Percentiles rank a stretch among this genome's conserved stretches.
Conservation (phyloP, 2,113 vertebrate genomes). For the Brevimyrus niger region DNA sequence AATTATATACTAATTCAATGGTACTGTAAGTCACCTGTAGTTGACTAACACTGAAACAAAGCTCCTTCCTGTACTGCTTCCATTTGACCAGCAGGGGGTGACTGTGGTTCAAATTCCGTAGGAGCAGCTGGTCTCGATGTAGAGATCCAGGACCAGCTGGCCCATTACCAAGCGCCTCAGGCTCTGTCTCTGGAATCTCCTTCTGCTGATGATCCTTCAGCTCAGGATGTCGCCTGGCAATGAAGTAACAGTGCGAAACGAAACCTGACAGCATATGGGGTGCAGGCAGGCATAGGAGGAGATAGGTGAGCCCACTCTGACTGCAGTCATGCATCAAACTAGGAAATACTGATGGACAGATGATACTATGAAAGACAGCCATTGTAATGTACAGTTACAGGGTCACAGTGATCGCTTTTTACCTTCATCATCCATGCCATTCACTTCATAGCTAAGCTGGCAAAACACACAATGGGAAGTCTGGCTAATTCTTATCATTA, state of each 20-base stretch:
- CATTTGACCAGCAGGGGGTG: not conserved
- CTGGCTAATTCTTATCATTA: not conserved
- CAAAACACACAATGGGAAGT: not conserved
- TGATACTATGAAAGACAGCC: not conserved
- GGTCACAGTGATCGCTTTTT: not conserved
- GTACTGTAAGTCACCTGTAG: not conserved
- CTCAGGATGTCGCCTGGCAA: not conserved
- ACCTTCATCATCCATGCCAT: not conserved
- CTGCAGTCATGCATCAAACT: not conserved
- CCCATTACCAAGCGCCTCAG: not conserved
- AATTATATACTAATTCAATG: not conserved
- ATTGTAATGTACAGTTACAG: not conserved
- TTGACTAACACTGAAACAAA: not conserved
- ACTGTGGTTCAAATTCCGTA: not conserved
- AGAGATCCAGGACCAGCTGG: not conserved
- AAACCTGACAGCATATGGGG: not conserved
- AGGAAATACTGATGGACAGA: not conserved
- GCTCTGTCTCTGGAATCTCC: not conserved
- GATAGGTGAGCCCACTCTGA: not conserved
- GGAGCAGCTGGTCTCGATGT: not conserved
- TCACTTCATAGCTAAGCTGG: not conserved
- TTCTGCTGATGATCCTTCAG: not conserved
- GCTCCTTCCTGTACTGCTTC: not conserved
- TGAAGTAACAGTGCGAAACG: not conserved
- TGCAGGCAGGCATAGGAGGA: not conserved